Percentiles rank a stretch among this genome's conserved stretches.
phyloP scores from a whole-genome alignment of 1,140 invertebrate genomes.

The Phymorhynchus buccinoides region DNA sequence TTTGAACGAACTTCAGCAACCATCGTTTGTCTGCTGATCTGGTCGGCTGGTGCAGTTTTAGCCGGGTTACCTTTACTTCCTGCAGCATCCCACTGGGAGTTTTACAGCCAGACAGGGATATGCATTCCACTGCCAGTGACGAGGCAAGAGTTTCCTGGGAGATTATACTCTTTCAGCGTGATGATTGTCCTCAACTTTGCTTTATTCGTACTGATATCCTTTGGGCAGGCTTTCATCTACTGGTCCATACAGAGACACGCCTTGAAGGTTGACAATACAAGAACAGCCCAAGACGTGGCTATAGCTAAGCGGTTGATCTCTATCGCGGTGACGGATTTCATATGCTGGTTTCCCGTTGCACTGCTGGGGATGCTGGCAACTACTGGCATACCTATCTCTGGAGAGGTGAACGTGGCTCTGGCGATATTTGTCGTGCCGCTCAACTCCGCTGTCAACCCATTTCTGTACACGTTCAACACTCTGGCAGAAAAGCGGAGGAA shows the following conservation, averaged over 20 bases:
- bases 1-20: too few species aligned
- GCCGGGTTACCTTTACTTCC: too few species aligned
- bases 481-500: not conserved
- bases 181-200: not conserved
- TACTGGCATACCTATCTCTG: constrained; percentile 41
- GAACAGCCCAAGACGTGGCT: constrained; percentile 25
- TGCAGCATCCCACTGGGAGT: too few species aligned
- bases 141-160: not conserved
- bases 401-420: constrained; percentile 50
- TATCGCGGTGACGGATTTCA: constrained; percentile 43
- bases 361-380: constrained; percentile 41
- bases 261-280: not conserved
- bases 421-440: constrained; percentile 52
- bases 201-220: constrained; percentile 22
- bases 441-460: constrained; percentile 55
- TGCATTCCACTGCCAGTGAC: too few species aligned
- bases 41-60: too few species aligned
- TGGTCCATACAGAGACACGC: not conserved
- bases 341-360: constrained; percentile 36
- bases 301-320: constrained; percentile 46
- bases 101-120: too few species aligned
- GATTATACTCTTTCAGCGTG: not conserved
- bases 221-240: constrained; percentile 49
- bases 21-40: too few species aligned
- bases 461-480: constrained; percentile 50